Conservation (phyloP, 2,888 invertebrate genomes). For the Ophion ellenae region DNA sequence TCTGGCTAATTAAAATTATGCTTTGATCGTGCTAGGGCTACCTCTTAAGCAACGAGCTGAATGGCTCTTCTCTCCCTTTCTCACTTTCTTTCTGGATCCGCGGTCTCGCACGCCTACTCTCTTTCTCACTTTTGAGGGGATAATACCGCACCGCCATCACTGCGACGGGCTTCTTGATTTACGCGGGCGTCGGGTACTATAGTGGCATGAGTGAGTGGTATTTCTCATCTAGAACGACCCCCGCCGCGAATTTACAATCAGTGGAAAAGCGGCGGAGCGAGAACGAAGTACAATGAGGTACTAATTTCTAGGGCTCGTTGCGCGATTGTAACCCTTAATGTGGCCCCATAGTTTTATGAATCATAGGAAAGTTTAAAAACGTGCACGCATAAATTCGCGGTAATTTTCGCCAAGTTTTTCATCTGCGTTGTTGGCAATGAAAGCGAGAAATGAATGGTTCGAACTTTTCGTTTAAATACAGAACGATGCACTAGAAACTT, state of each 20-base stretch:
- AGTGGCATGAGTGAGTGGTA: conserved; percentile 48
- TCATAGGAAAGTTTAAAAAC: conserved; percentile 21
- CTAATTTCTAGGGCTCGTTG: conserved; percentile 55
- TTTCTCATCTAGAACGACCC: conserved; percentile 51
- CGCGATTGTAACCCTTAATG: conserved; percentile 24
- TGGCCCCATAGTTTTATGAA: conserved; percentile 6
- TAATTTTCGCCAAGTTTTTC: background rate
- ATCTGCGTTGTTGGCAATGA: background rate
- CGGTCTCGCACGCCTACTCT: conserved; percentile 14
- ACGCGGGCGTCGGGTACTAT: conserved; percentile 48
- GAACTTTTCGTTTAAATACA: no score
- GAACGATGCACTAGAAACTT: no score
- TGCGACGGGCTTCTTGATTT: conserved; percentile 62
- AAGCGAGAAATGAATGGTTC: no score
- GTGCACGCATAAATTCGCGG: background rate
- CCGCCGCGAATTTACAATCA: conserved; percentile 56
- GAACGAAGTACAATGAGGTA: conserved; percentile 50
- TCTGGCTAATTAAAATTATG: conserved; percentile 83
- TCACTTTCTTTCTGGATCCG: conserved; percentile 32
- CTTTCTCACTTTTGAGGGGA: conserved; percentile 29
- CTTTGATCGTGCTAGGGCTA: conserved; percentile 82
- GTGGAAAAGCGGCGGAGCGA: conserved; percentile 48
- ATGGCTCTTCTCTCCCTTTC: conserved; percentile 37
- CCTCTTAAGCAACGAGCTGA: conserved; percentile 71
- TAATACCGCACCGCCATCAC: conserved; percentile 54